A percentile compares a stretch with the other conserved stretches of the same genome.
These are phyloP conservation scores for Sinelater perroti DNA, from an alignment of 2,888 invertebrate genomes.

Conservation along the genomic window DNA sequence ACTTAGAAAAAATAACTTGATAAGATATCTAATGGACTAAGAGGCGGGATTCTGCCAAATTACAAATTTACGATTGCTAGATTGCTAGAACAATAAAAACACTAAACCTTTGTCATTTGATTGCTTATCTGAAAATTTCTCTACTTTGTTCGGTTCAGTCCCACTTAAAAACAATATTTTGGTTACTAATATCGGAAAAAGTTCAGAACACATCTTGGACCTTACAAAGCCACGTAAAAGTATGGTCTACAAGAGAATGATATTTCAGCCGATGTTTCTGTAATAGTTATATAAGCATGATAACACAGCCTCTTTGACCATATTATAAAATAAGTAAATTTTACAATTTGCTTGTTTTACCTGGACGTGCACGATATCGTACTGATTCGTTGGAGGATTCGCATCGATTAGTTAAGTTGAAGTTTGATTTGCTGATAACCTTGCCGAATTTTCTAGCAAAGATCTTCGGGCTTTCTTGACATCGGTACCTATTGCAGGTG, in stretches of 20 bases:
- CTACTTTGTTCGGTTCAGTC: too few relatives aligned
- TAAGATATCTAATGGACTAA: too few relatives aligned
- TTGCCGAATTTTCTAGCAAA: neutral
- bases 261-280: slow-evolving; percentile 10
- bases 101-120: too few relatives aligned
- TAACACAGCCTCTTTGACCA: slow-evolving; percentile 12
- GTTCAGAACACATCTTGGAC: neutral
- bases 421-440: slow-evolving; percentile 1
- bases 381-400: slow-evolving; percentile 9
- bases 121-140: too few relatives aligned
- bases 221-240: neutral
- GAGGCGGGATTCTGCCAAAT: too few relatives aligned
- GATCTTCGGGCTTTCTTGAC: neutral
- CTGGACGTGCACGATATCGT: neutral
- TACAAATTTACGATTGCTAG: too few relatives aligned
- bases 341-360: neutral
- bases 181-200: neutral
- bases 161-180: neutral
- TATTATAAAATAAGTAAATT: slow-evolving; percentile 4
- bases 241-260: slow-evolving; percentile 2
- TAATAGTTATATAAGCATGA: neutral
- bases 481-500: neutral
- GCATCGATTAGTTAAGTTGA: slow-evolving; percentile 1
- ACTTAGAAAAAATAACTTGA: too few relatives aligned
- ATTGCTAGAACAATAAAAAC: too few relatives aligned